phyloP scores from a whole-genome alignment of 2,797 vertebrate species.

The Natrix natrix region DNA sequence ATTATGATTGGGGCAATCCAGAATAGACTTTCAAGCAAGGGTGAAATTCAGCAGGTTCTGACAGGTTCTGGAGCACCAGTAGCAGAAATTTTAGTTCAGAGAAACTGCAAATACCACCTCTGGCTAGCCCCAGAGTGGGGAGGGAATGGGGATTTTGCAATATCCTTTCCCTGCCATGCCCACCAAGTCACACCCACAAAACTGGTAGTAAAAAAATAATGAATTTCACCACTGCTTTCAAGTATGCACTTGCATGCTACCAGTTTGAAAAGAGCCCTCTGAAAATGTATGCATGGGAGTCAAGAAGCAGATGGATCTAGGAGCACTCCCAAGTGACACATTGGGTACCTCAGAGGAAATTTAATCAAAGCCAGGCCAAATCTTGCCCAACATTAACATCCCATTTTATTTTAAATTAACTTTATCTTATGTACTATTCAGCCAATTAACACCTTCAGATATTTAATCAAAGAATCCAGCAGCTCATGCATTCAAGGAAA shows the following conservation, averaged over 20 bases:
- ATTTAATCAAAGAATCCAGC: background rate
- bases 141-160: no score
- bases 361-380: background rate
- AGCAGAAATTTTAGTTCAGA: no score
- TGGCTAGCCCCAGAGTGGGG: no score
- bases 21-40: background rate
- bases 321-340: background rate
- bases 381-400: background rate
- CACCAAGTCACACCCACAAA: no score
- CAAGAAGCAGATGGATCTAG: background rate
- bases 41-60: no score
- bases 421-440: background rate
- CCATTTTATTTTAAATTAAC: background rate
- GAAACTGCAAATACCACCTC: no score
- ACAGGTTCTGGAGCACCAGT: no score
- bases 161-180: no score
- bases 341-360: background rate
- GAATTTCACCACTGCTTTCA: background rate
- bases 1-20: background rate
- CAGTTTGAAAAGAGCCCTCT: background rate
- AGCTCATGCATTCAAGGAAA: background rate
- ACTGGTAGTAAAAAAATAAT: no score
- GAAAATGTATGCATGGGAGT: background rate
- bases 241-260: background rate
- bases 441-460: background rate